Evolutionary conservation across 2,797 vertebrate species (phyloP), one percentile per base, ranked within the genome.

Genomic region (Siniperca undulata): DNA sequence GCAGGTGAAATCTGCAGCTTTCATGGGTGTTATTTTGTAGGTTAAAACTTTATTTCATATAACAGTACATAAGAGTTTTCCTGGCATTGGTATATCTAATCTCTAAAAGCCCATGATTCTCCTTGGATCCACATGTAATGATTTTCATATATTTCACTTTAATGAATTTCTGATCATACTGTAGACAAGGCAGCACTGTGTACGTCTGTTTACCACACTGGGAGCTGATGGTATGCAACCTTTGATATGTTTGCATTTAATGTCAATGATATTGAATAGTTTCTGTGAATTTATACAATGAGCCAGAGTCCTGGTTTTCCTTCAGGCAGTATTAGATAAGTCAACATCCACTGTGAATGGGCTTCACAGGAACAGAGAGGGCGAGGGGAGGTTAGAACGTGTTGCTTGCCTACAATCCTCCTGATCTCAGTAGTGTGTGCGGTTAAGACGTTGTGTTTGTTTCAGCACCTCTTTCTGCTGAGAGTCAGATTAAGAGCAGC

Each of bases 391-490:
- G 50, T 46, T 17, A 3, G 34, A 27, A 52, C 34, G 44, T 62
- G 71, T n/a, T 62, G 30, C 24, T 55, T 73, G n/a, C 20, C 24
- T 17, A 0, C 50, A 52, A 7, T 72, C 44, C 24, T 14, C 40
- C 74, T 38, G 42, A 78, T 70, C 77, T 83, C 53, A 19, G 72
- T 10, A 2, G 22, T 69, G n/a, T 46, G 61, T 65, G 48, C 22
- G 11, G 61, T 55, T 27, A 14, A 53, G 50, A 42, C 1, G 20
- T 36, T 56, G 74, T 61, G 70, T 76, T 79, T 84, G 38, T 68
- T 77, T 77, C 50, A 65, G 62, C 69, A 53, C 60, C 71, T 83
- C 34, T 72, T 38, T 56, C 83, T 83, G 67, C 65, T 40, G 62
- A 68, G 69, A 64, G 60, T 65, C 17, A 0, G 48, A 40, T 20